Evolutionary conservation across 2,888 invertebrate genomes (phyloP), one percentile per base, ranked within the genome.

Genomic region (Punctoribates punctum): DNA sequence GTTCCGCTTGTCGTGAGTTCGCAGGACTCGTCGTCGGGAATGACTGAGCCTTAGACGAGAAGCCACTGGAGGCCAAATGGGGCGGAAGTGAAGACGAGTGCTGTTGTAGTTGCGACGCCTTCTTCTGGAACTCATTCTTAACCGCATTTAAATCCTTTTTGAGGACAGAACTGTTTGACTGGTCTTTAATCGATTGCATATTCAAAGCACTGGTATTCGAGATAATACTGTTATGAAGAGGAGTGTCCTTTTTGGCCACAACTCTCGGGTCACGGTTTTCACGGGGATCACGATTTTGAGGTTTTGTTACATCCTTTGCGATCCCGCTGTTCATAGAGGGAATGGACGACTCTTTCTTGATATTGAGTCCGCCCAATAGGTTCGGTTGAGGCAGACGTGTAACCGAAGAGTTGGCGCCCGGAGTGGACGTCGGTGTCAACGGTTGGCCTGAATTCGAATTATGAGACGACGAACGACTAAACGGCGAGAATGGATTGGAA

Each of bases 341-440:
- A 9, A 70, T 70, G 1, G 70, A 42, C 23, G 70, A 42, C 70
- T 70, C 70, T 23, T 70, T 70, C 13, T 70, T 70, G 20, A 70
- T 70, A 46, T 70, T 70, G 2, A 70, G 42, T 23, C 42, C 42
- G 23, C 42, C 38, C 70, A 70, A 70, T 0, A 65, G 46, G 57
- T 73, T 76, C 13, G 73, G n/a, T n/a, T 46, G 73, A 8, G 73
- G 73, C 48, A 65, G 42, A 57, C 54, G 54, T 25, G 70, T 70
- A n/a, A 34, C 34, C 34, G 62, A 29, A 15, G 62, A 1, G 9
- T 27, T 62, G 2, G 62, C 5, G 23, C 9, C 79, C 80, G 84
- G 85, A 76, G 78, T 78, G 13, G 73, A 42, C 6, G 65, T 74
- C 11, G 73, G 15, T 29, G 57, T 76, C 0, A 73, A 29, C 9